A percentile compares a stretch with the other conserved stretches of the same genome.
phyloP scores from a whole-genome alignment of 2,888 invertebrate species.

The Cyclophora albipunctata region DNA sequence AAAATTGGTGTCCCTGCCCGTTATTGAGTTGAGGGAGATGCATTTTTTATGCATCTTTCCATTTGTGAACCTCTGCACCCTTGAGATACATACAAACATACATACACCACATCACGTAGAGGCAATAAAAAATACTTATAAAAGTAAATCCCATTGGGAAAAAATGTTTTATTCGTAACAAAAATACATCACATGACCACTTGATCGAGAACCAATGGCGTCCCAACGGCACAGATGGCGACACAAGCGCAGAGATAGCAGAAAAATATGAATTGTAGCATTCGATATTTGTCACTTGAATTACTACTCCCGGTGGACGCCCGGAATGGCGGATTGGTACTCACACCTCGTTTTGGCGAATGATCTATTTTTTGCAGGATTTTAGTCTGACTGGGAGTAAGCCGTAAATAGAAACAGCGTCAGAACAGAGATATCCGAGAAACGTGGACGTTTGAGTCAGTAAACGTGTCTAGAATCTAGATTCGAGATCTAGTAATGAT shows the following conservation, averaged over 20 bases:
- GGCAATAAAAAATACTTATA: constrained; percentile 64
- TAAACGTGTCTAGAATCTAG: too few species aligned
- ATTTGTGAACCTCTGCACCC: constrained; percentile 43
- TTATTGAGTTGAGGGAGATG: constrained; percentile 26
- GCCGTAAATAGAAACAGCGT: neutral
- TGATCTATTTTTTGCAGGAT: constrained; percentile 56
- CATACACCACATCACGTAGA: constrained; percentile 59
- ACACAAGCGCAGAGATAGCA: constrained; percentile 69
- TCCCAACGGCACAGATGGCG: constrained; percentile 72
- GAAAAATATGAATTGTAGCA: constrained; percentile 73
- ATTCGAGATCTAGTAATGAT: too few species aligned
- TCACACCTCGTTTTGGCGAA: constrained; percentile 63
- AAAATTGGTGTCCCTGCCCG: neutral
- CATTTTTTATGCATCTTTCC: constrained; percentile 48
- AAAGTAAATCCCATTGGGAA: constrained; percentile 67
- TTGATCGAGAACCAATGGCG: constrained; percentile 73
- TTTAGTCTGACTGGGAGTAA: constrained; percentile 10
- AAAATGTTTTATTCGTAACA: constrained; percentile 69
- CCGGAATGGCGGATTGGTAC: constrained; percentile 52
- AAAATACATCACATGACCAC: constrained; percentile 71
- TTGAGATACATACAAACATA: constrained; percentile 31
- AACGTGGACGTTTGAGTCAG: too few species aligned
- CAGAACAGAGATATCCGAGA: neutral
- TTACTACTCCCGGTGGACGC: constrained; percentile 68
- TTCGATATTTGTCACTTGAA: constrained; percentile 77